A percentile compares a stretch with the other conserved stretches of the same genome.
Evolutionary conservation across 2,888 invertebrate genomes (phyloP).

Genomic region (Xestia xanthographa): DNA sequence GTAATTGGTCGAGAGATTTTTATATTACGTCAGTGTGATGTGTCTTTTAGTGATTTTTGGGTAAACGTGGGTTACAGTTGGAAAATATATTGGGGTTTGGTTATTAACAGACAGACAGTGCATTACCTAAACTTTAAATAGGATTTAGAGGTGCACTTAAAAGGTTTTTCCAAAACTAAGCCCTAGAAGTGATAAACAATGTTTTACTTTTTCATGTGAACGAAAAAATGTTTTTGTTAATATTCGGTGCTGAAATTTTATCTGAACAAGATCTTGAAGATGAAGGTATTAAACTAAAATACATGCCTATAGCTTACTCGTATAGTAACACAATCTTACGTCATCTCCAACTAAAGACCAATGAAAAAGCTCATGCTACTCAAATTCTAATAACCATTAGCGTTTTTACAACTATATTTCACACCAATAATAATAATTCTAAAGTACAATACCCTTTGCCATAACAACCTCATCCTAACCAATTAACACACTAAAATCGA

Average conservation of each 20-base stretch:
- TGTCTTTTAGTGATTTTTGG: constrained; percentile 12
- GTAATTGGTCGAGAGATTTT: constrained; percentile 68
- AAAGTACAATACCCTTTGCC: constrained; percentile 37
- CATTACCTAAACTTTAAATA: background rate
- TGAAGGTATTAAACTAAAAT: background rate
- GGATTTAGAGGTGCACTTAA: background rate
- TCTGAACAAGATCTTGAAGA: too few relatives aligned
- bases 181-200: too few relatives aligned
- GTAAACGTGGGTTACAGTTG: background rate
- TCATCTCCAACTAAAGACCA: constrained; percentile 16
- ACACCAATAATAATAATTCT: constrained; percentile 17
- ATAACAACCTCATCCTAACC: constrained; percentile 29
- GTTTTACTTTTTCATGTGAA: background rate
- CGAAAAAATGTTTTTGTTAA: background rate
- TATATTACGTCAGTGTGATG: constrained; percentile 51
- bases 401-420: constrained; percentile 32
- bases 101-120: background rate
- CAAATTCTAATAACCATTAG: constrained; percentile 36
- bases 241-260: background rate
- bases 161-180: background rate
- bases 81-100: too few relatives aligned
- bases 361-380: constrained; percentile 42
- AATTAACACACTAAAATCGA: constrained; percentile 60
- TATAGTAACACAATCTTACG: constrained; percentile 22
- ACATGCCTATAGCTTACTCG: background rate